These are phyloP conservation scores for Strix aluco DNA, from an alignment of 2,113 vertebrate genomes.

Conservation along the genomic window DNA sequence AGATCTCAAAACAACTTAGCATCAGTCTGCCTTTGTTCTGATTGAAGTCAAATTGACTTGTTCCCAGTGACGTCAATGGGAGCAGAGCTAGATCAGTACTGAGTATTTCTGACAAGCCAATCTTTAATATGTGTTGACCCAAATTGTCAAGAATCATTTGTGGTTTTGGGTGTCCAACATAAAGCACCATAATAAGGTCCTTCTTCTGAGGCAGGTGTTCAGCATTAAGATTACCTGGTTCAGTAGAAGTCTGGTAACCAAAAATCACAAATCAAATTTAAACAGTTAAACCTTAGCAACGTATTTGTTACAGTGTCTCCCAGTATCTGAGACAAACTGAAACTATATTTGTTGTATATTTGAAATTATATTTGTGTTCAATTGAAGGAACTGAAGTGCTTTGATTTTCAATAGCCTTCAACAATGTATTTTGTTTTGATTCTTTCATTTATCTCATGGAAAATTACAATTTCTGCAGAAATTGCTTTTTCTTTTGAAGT, in stretches of 20 bases:
- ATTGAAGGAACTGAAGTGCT: not conserved
- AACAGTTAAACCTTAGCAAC: not conserved
- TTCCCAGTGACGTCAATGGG: conserved; percentile 22
- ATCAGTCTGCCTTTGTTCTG: conserved; percentile 37
- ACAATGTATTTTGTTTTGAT: not conserved
- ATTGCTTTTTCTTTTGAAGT: conserved; percentile 29
- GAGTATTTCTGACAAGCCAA: not conserved
- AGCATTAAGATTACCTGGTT: not conserved
- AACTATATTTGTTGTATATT: not conserved
- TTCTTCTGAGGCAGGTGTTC: not conserved
- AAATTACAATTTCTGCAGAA: conserved; percentile 20
- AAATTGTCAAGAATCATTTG: not conserved
- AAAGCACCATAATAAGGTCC: not conserved
- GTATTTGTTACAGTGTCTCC: not conserved
- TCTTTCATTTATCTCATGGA: not conserved
- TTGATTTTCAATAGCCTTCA: conserved; percentile 3
- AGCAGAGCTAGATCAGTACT: not conserved
- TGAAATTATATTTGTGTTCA: not conserved
- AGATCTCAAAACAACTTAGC: conserved; percentile 44
- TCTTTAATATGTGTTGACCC: not conserved
- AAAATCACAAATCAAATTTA: not conserved
- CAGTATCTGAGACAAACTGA: not conserved
- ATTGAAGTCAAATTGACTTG: conserved; percentile 39
- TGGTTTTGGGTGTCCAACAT: not conserved
- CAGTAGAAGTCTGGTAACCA: not conserved